Conservation (phyloP, 2,113 vertebrate species). For the Falco punctatus region DNA sequence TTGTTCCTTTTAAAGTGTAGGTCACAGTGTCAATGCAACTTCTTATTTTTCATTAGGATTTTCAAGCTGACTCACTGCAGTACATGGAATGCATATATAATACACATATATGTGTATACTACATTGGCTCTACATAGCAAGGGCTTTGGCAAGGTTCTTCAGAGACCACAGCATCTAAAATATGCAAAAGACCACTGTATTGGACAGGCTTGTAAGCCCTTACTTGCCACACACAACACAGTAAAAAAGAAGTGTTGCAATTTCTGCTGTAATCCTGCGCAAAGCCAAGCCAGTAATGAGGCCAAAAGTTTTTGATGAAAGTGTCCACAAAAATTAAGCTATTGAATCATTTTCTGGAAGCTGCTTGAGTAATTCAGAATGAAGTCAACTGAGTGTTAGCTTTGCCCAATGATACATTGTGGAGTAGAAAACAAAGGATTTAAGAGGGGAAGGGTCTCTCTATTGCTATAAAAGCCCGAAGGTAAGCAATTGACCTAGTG, state of each 20-base stretch:
- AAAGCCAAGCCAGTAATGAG: neutral
- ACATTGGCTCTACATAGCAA: neutral
- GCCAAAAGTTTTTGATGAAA: neutral
- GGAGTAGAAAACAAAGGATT: neutral
- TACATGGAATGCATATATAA: neutral
- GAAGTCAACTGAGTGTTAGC: neutral
- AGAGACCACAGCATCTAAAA: neutral
- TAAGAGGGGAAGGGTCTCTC: neutral
- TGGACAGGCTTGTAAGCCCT: neutral
- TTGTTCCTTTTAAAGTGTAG: neutral
- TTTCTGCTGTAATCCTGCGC: neutral
- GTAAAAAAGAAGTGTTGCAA: neutral
- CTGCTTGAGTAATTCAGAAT: neutral
- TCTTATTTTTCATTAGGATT: neutral
- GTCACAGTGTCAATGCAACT: neutral
- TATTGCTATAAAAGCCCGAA: neutral
- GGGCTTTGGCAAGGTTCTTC: neutral
- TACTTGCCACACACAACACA: neutral
- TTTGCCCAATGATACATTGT: neutral
- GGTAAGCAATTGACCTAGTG: slow-evolving; percentile 27
- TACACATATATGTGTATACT: neutral
- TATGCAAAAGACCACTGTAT: neutral
- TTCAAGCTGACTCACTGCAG: neutral
- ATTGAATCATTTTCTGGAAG: neutral
- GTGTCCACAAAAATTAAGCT: neutral